These are phyloP conservation scores for Amphimallon solstitiale DNA, from an alignment of 2,888 invertebrate species.

Conservation along the genomic window DNA sequence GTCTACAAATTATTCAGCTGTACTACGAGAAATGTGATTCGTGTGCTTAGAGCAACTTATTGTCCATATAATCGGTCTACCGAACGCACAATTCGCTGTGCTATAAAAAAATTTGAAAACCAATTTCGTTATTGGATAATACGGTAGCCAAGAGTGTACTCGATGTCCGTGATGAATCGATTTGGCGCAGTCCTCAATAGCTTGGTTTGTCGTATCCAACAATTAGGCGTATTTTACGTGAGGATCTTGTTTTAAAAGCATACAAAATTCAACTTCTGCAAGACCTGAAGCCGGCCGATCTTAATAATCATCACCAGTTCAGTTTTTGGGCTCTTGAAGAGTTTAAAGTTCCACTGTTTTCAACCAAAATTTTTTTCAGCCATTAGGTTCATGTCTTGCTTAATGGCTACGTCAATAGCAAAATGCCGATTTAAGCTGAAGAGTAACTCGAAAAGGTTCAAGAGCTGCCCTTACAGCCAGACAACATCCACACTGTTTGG, in stretches of 20 bases:
- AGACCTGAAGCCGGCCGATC: constrained; percentile 22
- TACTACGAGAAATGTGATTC: too few species aligned
- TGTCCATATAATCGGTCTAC: too few species aligned
- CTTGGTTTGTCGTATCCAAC: constrained; percentile 33
- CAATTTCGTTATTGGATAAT: too few species aligned
- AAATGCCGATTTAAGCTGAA: constrained; percentile 3
- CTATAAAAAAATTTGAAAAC: too few species aligned
- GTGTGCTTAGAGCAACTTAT: too few species aligned
- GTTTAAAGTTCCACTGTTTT: too few species aligned
- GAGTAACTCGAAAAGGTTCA: not conserved
- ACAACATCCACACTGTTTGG: too few species aligned
- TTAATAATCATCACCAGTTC: too few species aligned
- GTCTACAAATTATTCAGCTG: too few species aligned
- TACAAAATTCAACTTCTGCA: constrained; percentile 32
- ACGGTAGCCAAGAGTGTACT: constrained; percentile 40
- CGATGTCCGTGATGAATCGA: constrained; percentile 42
- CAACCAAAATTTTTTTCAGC: not conserved
- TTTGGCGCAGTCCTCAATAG: constrained; percentile 43
- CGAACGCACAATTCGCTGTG: too few species aligned
- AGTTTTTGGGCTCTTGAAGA: too few species aligned
- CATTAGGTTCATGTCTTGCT: constrained; percentile 8
- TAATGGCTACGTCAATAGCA: not conserved
- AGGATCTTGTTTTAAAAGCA: constrained; percentile 14
- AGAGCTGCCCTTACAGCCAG: too few species aligned
- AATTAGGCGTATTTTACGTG: constrained; percentile 30